Base-by-base conservation (phyloP, 2,113 vertebrate genomes). In the Cyprinodon tularosa region DNA sequence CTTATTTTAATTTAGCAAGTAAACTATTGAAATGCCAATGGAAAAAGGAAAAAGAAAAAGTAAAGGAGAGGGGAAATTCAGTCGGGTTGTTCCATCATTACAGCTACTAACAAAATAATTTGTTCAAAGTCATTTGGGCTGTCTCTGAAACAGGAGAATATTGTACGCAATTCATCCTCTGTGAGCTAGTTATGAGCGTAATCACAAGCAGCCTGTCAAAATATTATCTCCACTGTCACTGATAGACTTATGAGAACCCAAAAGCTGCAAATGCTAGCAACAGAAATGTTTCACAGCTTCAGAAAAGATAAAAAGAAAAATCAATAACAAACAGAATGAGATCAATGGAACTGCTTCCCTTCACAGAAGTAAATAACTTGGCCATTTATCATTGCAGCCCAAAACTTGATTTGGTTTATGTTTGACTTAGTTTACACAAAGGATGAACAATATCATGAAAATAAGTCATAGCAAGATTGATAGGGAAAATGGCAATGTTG, bases 181-280 rank as follows among this genome's bases (percentile, higher is more conserved):
- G n/a, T 76, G 71, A 65, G 65, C 20, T 47, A 22, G 4, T 67
- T 80, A 38, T 74, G 39, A 81, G 59, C 20, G 44, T 66, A 78
- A 86, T 87, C 75, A 68, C 65, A 22, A 45, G 74, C 62, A 62
- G 73, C 4, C 80, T 73, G 68, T 67, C 66, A 78, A 40, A 50
- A 47, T 78, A 76, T 83, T 47, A 81, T 84, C 78, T 66, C 66
- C 65, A 71, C 70, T 83, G 76, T 87, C 77, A 73, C 2, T 74
- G 72, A 66, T 60, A 82, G 62, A 80, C 42, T 39, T 71, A 76
- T 66, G 47, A 81, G 62, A 37, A 71, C 61, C 37, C 45, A 68
- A 17, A 39, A 42, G 20, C 39, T 62, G 53, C 71, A 38, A 63
- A 72, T 66, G 62, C 48, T 45, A 22, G 45, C 62, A 45, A 74